These are phyloP conservation scores for Lottia gigantea DNA, from an alignment of 2,888 invertebrate genomes.

Conservation along the genomic window DNA sequence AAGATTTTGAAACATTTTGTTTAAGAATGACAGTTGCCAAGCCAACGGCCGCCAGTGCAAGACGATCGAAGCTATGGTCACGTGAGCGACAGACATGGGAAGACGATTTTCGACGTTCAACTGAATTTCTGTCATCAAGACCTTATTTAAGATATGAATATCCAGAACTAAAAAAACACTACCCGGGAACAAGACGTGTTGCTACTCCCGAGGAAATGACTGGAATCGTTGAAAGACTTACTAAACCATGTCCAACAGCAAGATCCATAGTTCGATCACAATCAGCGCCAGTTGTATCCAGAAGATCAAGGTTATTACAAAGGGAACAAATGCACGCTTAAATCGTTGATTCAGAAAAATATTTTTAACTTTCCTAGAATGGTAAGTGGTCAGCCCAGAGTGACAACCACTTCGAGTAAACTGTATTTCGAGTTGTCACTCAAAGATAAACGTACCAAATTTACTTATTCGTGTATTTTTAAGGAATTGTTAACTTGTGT, in stretches of 20 bases:
- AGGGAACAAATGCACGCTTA: too few relatives aligned
- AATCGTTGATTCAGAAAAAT: too few relatives aligned
- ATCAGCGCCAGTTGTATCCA: too few relatives aligned
- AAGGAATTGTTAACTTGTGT: too few relatives aligned
- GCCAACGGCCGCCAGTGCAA: conserved; percentile 48
- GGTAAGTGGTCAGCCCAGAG: too few relatives aligned
- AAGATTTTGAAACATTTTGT: neutral
- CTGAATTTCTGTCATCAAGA: conserved; percentile 38
- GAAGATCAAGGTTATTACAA: too few relatives aligned
- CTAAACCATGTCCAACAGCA: conserved; percentile 25
- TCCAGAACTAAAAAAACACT: conserved; percentile 48
- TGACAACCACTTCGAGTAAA: too few relatives aligned
- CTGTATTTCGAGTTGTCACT: too few relatives aligned
- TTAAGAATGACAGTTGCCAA: conserved; percentile 22
- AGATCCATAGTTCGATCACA: too few relatives aligned
- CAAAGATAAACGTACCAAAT: too few relatives aligned
- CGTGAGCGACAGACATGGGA: conserved; percentile 47
- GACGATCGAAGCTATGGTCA: conserved; percentile 51
- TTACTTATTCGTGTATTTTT: too few relatives aligned
- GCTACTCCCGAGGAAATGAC: conserved; percentile 35
- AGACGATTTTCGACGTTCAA: conserved; percentile 34
- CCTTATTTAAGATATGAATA: conserved; percentile 46
- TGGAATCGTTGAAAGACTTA: conserved; percentile 41
- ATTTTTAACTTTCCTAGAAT: too few relatives aligned
- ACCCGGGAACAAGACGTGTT: conserved; percentile 53